Base-by-base conservation (phyloP, 2,113 vertebrate genomes). In the Chloebia gouldiae region DNA sequence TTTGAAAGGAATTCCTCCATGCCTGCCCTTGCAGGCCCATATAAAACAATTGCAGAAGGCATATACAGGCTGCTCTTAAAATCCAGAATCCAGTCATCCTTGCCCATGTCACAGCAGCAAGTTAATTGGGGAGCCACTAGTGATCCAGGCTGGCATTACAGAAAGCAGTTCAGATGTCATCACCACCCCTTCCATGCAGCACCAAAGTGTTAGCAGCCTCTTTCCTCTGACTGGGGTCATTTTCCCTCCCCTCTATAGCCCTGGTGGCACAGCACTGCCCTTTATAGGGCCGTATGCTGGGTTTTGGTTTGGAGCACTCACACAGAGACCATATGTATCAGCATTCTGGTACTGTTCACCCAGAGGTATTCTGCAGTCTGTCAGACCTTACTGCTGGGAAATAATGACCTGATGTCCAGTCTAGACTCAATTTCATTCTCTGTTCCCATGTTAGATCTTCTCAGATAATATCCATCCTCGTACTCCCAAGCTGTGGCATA, bases 261-360 rank as follows among this genome's bases (percentile, higher is more conserved):
- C 44, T 57, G 37, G 11, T 10, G 13, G 17, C 17, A 35, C 11
- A 60, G 42, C 13, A n/a, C 14, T 44, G 25, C 6, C 30, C 15
- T 61, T 71, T 37, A 15, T 3, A 39, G 28, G 50, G 31, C 33
- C 7, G 1, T 8, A 10, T 4, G 10, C 22, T 51, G 7, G 25
- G 16, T 37, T 71, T 42, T 21, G 17, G 17, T 25, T 78, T 31
- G 31, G 30, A 78, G 31, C 3, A 10, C 9, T n/a, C 37, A 45
- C 25, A 51, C 3, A 40, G 21, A 47, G 27, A 47, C 19, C 22
- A 11, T 2, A 28, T 0, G 0, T 33, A 86, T 27, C 28, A 76
- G 39, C 3, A 23, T 51, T 65, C 81, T 71, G 22, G 57, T 56
- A 2, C 27, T 30, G 19, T 35, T 81, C 77, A 30, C 53, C 49